Conservation (phyloP, 2,797 vertebrate species). For the Steatocranus sp. region DNA sequence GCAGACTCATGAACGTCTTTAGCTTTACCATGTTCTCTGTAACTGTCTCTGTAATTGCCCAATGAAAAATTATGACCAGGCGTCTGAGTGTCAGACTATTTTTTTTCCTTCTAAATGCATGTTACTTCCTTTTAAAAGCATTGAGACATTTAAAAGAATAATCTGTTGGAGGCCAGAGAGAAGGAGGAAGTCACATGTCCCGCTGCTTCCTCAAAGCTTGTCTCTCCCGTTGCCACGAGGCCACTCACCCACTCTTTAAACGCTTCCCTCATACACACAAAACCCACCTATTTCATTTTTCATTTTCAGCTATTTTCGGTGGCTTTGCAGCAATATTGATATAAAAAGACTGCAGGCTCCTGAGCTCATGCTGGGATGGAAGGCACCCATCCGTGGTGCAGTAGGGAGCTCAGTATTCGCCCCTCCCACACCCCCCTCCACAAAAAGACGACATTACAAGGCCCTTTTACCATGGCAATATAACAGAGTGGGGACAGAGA, state of each 20-base stretch:
- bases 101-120: not conserved
- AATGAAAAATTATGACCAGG: not conserved
- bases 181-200: conserved; percentile 14
- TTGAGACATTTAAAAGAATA: conserved; percentile 7
- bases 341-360: conserved; percentile 21
- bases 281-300: conserved; percentile 51
- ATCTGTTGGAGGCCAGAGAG: not conserved
- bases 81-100: not conserved
- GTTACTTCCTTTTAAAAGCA: conserved; percentile 10
- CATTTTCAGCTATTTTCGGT: conserved; percentile 52
- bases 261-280: conserved; percentile 8
- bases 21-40: not conserved
- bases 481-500: conserved; percentile 11
- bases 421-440: not conserved
- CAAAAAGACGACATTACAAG: conserved; percentile 13
- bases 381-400: conserved; percentile 17
- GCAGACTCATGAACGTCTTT: not conserved
- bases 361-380: conserved; percentile 6
- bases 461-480: conserved; percentile 7
- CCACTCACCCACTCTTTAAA: conserved; percentile 38
- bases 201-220: conserved; percentile 36
- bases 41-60: not conserved
- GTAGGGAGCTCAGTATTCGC: not conserved
- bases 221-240: conserved; percentile 24
- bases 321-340: conserved; percentile 55